Percentiles rank a stretch among this genome's conserved stretches.
These are phyloP conservation scores for Gallinago solitaria DNA, from an alignment of 2,797 vertebrate species.

Conservation along the genomic window DNA sequence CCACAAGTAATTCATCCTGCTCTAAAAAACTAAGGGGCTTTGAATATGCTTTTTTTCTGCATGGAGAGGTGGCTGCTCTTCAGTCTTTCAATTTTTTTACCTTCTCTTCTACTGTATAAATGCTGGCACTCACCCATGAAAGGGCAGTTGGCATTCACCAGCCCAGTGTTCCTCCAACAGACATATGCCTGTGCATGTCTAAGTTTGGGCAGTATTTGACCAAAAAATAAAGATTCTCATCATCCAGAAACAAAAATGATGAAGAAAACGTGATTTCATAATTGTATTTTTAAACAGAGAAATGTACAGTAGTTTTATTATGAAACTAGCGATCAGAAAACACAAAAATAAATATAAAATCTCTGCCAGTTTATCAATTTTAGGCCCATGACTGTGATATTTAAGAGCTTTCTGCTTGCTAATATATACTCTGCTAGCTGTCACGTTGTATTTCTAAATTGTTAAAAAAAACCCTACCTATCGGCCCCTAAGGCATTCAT, in stretches of 20 bases:
- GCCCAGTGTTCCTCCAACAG: not conserved
- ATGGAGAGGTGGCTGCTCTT: not conserved
- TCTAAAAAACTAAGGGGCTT: not conserved
- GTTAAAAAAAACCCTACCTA: constrained; percentile 47
- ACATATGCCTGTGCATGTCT: not conserved
- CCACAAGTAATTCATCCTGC: not conserved
- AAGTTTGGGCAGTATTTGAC: not conserved
- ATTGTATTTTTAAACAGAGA: not conserved
- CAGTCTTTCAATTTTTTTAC: not conserved
- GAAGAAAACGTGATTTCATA: not conserved
- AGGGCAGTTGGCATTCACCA: not conserved
- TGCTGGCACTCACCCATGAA: not conserved
- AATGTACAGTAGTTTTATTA: not conserved
- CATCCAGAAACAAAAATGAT: not conserved
- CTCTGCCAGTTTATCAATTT: not conserved
- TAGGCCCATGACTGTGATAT: not conserved
- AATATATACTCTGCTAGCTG: constrained; percentile 63
- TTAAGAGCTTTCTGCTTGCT: constrained; percentile 42
- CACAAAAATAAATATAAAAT: not conserved
- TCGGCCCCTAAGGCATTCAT: constrained; percentile 38
- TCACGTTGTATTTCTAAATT: constrained; percentile 68
- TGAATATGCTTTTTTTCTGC: not conserved
- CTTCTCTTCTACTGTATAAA: not conserved
- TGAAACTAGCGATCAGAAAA: not conserved
- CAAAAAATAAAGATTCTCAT: not conserved